Evolutionary conservation across 2,797 vertebrate genomes (phyloP), one percentile per base, ranked within the genome.

Genomic region (Melanotaenia nigrans): DNA sequence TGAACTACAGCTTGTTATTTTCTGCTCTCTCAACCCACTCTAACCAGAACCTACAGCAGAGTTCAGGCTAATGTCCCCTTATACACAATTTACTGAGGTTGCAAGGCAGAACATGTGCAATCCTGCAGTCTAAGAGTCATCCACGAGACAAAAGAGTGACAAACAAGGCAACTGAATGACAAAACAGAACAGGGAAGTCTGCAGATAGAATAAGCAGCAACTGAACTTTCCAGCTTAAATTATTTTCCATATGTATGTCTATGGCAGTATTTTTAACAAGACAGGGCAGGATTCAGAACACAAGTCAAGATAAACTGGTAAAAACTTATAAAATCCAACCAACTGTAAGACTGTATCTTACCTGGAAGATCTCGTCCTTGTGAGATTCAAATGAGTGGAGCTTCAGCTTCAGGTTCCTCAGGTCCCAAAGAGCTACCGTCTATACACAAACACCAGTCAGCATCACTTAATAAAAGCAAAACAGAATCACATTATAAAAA

Each of bases 321-420:
- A 1, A 47, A 18, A 47, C 42, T 20, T 20, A n/a, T 49, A 20
- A 20, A 20, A 20, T 45, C 18, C 18, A 5, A 14, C 35, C 35
- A 36, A 36, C 12, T 40, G 13, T 1, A 7, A 22, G 20, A 49
- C 6, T 14, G 49, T 18, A 35, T 61, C 69, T 78, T 95, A 99
- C 98, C 95, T 99, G 97, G 90, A 99, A 99, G 93, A 99, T 99
- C 93, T 99, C 98, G 79, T 99, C 98, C 92, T 98, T 99, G 90
- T 99, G 98, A 24, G 98, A 99, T 85, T 99, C 98, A 89, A 99
- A 99, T 0, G 97, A 99, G 89, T 99, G 97, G 85, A 99, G 94
- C 85, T 99, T 99, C 80, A 99, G 90, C 81, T 99, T 99, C 71
- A 99, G 88, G 87, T 99, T 99, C 89, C 98, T 96, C 78, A 99